phyloP scores from a whole-genome alignment of 2,797 vertebrate species.

The Dermochelys coriacea region DNA sequence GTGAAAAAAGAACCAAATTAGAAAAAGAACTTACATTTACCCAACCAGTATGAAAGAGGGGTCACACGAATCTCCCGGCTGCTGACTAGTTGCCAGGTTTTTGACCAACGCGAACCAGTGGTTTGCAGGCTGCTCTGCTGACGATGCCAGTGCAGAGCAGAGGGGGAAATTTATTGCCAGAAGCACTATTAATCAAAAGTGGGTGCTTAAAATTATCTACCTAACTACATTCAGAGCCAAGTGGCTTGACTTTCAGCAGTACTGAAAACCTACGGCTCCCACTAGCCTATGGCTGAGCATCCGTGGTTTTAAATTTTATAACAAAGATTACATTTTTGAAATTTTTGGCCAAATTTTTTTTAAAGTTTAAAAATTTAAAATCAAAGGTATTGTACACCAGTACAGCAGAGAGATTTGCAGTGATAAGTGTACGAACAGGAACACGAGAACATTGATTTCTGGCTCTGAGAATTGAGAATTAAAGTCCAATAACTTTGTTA shows the following conservation, averaged over 20 bases:
- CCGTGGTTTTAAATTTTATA: background rate
- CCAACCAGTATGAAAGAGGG: background rate
- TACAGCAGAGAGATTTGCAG: background rate
- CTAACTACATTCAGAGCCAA: background rate
- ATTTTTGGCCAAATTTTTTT: background rate
- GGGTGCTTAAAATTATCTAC: background rate
- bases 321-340: background rate
- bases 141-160: background rate
- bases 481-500: background rate
- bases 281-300: background rate
- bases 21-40: background rate
- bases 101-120: background rate
- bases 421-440: background rate
- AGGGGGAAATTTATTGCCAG: background rate
- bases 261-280: background rate
- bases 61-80: background rate
- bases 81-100: background rate
- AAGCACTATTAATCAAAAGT: rapidly evolving
- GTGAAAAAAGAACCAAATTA: background rate
- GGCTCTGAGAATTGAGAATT: too few species aligned
- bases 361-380: background rate
- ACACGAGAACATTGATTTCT: background rate
- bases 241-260: background rate
- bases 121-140: background rate
- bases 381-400: background rate